Percentiles rank a stretch among this genome's conserved stretches.
These are phyloP conservation scores for Lucilia cuprina DNA, from an alignment of 1,140 invertebrate genomes.

Conservation along the genomic window DNA sequence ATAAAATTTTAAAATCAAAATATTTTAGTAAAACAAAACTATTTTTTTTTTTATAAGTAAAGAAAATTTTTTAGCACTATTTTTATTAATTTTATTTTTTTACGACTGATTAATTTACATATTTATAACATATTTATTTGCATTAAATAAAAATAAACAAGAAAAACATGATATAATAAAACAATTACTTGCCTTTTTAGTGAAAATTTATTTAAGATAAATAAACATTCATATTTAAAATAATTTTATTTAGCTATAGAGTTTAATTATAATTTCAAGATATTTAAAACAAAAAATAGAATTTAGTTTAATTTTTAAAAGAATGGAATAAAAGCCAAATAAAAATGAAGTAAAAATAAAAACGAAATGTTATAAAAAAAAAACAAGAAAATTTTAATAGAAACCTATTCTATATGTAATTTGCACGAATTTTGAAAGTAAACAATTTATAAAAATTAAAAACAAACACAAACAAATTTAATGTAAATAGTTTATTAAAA, in stretches of 20 bases:
- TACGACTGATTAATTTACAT: neutral
- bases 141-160: neutral
- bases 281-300: neutral
- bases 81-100: neutral
- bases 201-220: neutral
- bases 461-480: neutral
- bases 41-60: neutral
- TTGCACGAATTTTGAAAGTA: neutral
- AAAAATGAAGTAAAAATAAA: neutral
- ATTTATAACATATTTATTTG: neutral
- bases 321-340: conserved; percentile 1
- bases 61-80: neutral
- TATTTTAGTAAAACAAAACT: neutral
- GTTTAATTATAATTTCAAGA: neutral
- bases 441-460: neutral
- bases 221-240: neutral
- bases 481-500: neutral
- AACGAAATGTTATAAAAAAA: neutral
- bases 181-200: neutral
- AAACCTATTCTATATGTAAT: neutral
- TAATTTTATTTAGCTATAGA: neutral
- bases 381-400: neutral
- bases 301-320: neutral
- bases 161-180: neutral
- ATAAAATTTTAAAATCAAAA: neutral